Evolutionary conservation across 2,113 vertebrate species (phyloP).

Genomic region (Urocynchramus pylzowi): DNA sequence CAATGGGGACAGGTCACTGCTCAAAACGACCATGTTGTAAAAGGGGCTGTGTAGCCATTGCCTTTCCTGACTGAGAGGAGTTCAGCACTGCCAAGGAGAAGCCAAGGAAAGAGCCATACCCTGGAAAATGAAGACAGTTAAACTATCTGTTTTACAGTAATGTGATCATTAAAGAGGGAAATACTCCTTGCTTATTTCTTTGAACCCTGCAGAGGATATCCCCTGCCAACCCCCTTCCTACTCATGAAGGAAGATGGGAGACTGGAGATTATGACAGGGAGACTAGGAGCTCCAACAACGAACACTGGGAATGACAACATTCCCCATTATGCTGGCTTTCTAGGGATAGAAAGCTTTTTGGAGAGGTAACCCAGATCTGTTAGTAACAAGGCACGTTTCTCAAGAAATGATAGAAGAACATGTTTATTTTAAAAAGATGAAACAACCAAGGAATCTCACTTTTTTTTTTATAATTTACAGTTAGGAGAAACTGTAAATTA

Average conservation of each 20-base stretch:
- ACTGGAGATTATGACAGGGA: too few species aligned
- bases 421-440: not conserved
- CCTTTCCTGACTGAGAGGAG: not conserved
- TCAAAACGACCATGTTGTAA: not conserved
- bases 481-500: not conserved
- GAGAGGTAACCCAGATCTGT: not conserved
- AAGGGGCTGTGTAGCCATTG: not conserved
- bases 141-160: not conserved
- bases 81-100: not conserved
- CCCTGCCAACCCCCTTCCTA: not conserved
- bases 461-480: not conserved
- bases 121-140: not conserved
- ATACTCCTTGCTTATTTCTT: not conserved
- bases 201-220: not conserved
- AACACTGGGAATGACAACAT: not conserved
- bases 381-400: not conserved
- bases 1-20: not conserved
- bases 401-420: not conserved
- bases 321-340: not conserved
- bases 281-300: not conserved
- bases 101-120: not conserved
- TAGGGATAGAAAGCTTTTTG: not conserved
- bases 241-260: too few species aligned
- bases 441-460: not conserved
- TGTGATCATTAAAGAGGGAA: not conserved